Base-by-base conservation (phyloP, 37 sponge, comb jelly and placozoan genomes). In the Oscarella lobularis region DNA sequence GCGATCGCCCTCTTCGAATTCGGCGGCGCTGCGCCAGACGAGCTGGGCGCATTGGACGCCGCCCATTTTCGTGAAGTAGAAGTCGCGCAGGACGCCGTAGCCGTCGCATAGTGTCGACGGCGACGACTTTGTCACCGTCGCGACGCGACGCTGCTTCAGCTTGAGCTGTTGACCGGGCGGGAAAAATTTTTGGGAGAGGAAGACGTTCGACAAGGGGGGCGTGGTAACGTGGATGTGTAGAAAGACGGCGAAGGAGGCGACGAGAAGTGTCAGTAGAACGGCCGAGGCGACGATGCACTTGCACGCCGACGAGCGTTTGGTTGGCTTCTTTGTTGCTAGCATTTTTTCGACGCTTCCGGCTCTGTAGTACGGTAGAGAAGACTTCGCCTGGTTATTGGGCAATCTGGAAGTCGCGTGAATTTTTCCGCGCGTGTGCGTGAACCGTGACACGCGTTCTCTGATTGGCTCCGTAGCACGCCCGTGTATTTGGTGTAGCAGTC, bases 101-200 rank as follows among this genome's bases (percentile, higher is more conserved):
- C 71, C 71, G 71, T 68, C 71, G 31, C 71, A 68, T n/a, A n/a
- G n/a, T n/a, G n/a, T n/a, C 60, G 60, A 48, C 60, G 60, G 14
- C 14, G 14, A 9, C 60, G 20, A 20, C 20, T 48, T 48, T 48
- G 60, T 48, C 20, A 48, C 60, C 20, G 9, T 48, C 20, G 60
- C 20, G 9, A 48, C 60, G 14, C 60, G 9, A 9, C 60, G 60
- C 60, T 9, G 9, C 20, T 48, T 48, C 60, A 27, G 60, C 14
- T 20, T 9, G 60, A 48, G 60, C 9, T 20, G 60, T 20, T 48
- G 60, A 20, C 60, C 60, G 9, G 9, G 60, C 9, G 60, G 60
- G 60, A 48, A 48, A 20, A 27, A 9, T 9, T 20, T 9, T 20
- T 48, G 60, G 20, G 60, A 48, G 60, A 48, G 60, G 20, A 48